Evolutionary conservation across 2,113 vertebrate species (phyloP).

Genomic region (Mustelus asterias): DNA sequence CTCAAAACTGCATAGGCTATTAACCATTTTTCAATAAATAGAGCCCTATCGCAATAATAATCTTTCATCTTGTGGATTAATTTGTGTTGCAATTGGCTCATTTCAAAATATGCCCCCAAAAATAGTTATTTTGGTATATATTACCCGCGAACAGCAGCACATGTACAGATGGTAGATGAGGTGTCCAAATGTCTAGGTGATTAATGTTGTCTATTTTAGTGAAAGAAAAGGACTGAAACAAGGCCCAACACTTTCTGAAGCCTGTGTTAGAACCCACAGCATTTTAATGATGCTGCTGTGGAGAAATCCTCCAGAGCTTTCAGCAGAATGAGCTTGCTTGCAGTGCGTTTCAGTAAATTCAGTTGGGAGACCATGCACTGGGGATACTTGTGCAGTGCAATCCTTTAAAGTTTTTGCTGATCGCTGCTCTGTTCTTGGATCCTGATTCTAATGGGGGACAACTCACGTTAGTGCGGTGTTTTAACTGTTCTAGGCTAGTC

Average conservation of each 20-base stretch:
- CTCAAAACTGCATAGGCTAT: background rate
- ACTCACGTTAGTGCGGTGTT: background rate
- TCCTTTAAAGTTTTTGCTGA: background rate
- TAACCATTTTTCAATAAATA: background rate
- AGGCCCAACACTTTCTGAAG: background rate
- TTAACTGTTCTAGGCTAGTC: background rate
- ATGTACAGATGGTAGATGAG: background rate
- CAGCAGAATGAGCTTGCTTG: background rate
- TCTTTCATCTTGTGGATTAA: background rate
- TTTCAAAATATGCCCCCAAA: background rate
- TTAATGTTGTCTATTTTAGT: background rate
- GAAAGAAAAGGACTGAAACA: background rate
- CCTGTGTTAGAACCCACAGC: background rate
- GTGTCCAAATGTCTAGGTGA: background rate
- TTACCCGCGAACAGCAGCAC: background rate
- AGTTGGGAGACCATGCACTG: background rate
- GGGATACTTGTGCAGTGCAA: background rate
- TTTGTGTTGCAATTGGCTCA: background rate
- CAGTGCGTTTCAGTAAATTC: background rate
- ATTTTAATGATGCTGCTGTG: background rate
- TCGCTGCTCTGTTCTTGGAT: background rate
- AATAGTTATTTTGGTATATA: background rate
- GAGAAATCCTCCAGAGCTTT: background rate
- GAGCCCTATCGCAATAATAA: background rate
- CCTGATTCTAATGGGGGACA: no score